Base-by-base conservation (phyloP, 2,888 invertebrate genomes). In the Cephus rjabovi region DNA sequence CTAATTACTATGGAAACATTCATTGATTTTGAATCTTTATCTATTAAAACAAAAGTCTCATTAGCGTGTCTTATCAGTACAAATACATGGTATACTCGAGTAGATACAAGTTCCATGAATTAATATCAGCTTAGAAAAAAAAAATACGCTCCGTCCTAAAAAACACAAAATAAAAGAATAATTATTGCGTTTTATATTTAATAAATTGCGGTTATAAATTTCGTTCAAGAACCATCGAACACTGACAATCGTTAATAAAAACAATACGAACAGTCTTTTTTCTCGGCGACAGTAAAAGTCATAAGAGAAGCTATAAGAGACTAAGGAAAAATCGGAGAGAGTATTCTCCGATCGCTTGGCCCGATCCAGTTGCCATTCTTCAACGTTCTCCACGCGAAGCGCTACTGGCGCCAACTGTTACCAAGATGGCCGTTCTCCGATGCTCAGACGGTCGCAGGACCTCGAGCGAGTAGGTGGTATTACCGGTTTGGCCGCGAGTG, bases 351-450 rank as follows among this genome's bases (percentile, higher is more conserved):
- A 71, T 33, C 15, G 71, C 31, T 31, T 33, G 30, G 0, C 31
- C 12, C 35, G 35, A 71, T 56, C 23, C 23, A 23, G 40, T 56
- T 56, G 23, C 40, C 40, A 56, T 56, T 23, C 40, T 56, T 56
- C 9, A 15, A 71, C 71, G 85, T 84, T 85, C 84, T 82, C 81
- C 84, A 86, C 81, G 77, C 33, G 79, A 80, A 81, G 86, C 86
- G 86, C 86, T 85, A 86, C 86, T 82, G 84, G 83, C 83, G 80
- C 34, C n/a, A 76, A 81, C 80, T 73, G 69, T 82, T 80, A 82
- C 85, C 86, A 87, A 86, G 85, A 86, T 86, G 86, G 86, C 86
- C 84, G 86, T 82, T 80, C 82, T 81, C 83, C 86, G 83, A 86
- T 81, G 82, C 82, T 85, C 87, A 86, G 87, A 86, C 81, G 86